Conservation (phyloP, 1,140 invertebrate species). For the Nilaparvata lugens region DNA sequence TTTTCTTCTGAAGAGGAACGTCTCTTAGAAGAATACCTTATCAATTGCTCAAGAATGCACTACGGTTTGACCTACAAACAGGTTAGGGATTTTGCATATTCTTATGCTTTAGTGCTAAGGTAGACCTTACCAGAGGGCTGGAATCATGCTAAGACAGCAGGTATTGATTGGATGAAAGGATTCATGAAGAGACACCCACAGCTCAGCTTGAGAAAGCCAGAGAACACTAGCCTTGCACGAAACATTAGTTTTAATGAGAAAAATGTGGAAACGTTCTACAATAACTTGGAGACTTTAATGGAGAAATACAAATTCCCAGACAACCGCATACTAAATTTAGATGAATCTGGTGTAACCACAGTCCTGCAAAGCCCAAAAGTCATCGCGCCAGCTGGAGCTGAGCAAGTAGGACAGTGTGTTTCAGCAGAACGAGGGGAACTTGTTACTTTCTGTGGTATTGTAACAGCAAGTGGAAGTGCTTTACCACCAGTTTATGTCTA, state of each 20-base stretch:
- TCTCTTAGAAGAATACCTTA: no score
- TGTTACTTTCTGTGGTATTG: constrained; percentile 23
- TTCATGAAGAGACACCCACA: constrained; percentile 30
- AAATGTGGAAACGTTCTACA: constrained; percentile 22
- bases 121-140: no score
- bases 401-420: constrained; percentile 25
- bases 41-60: no score
- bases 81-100: no score
- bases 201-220: constrained; percentile 29
- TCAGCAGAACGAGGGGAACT: constrained; percentile 28
- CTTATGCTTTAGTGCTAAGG: no score
- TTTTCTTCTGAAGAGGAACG: no score
- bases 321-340: constrained; percentile 26
- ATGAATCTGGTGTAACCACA: constrained; percentile 26
- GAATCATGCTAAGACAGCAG: no score
- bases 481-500: constrained; percentile 32
- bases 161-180: no score
- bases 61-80: no score
- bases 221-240: no score
- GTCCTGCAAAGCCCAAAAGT: constrained; percentile 29
- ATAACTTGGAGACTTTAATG: constrained; percentile 26
- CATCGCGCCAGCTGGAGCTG: constrained; percentile 25
- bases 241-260: constrained; percentile 29
- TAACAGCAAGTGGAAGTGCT: constrained; percentile 27
- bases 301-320: neutral